phyloP scores from a whole-genome alignment of 2,888 invertebrate species.

The Stenodera caucasica region DNA sequence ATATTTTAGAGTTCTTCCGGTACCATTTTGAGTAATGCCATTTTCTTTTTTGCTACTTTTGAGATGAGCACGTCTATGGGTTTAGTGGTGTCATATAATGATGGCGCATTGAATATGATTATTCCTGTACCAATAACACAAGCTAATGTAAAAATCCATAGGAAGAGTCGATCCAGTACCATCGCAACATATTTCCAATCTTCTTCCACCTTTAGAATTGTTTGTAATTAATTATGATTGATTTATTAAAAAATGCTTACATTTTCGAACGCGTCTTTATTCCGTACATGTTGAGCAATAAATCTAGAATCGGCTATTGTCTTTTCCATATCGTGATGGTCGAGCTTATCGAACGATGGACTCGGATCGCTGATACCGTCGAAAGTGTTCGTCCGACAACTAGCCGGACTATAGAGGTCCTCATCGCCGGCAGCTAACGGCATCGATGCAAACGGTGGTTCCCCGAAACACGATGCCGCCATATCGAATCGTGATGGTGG shows the following conservation, averaged over 20 bases:
- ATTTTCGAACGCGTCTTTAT: slow-evolving; percentile 92
- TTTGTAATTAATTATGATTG: background rate
- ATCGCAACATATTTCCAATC: slow-evolving; percentile 98
- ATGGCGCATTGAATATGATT: slow-evolving; percentile 88
- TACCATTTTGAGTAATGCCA: slow-evolving; percentile 86
- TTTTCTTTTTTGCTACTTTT: slow-evolving; percentile 88
- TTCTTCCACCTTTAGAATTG: slow-evolving; percentile 76
- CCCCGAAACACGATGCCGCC: slow-evolving; percentile 68
- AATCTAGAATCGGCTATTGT: slow-evolving; percentile 91
- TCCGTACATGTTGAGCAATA: slow-evolving; percentile 93
- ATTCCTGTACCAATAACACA: slow-evolving; percentile 88
- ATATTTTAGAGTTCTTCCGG: slow-evolving; percentile 58
- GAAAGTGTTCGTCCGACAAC: slow-evolving; percentile 54
- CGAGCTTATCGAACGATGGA: slow-evolving; percentile 81
- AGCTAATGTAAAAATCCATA: slow-evolving; percentile 93
- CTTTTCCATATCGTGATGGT: slow-evolving; percentile 84
- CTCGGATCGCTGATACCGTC: slow-evolving; percentile 67
- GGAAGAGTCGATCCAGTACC: slow-evolving; percentile 95
- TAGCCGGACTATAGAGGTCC: slow-evolving; percentile 76
- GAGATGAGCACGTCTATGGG: slow-evolving; percentile 89
- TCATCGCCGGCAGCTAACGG: slow-evolving; percentile 78
- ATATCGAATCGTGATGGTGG: slow-evolving; percentile 62
- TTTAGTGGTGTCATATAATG: slow-evolving; percentile 86
- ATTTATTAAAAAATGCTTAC: slow-evolving; percentile 63
- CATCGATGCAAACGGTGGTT: slow-evolving; percentile 69